Base-by-base conservation (phyloP, 2,797 vertebrate species). In the Euphonia xanthogaster region DNA sequence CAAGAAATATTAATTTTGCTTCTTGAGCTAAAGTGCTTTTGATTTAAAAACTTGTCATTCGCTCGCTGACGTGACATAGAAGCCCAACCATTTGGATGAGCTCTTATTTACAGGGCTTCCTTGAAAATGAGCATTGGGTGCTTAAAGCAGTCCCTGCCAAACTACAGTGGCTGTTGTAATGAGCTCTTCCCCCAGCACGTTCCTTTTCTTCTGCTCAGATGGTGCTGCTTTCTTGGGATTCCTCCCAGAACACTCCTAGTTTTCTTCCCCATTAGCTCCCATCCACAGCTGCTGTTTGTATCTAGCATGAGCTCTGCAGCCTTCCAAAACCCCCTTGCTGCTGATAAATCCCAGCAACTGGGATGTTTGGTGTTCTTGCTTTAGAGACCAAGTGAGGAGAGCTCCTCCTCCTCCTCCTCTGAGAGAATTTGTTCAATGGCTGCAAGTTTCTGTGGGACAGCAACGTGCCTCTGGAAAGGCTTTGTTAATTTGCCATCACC, bases 221-320 rank as follows among this genome's bases (percentile, higher is more conserved):
- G 47, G 28, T 1, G 10, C 78, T 85, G 45, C 53, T 19, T 11
- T 24, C 48, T 60, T 57, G 23, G 50, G 50, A 47, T 65, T 33
- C 66, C 21, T 82, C 44, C 75, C 65, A 61, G 27, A 73, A 45
- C 0, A 1, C 28, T 54, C 21, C 21, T 22, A 3, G 5, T 25
- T 73, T 74, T 47, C 42, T 74, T 67, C 20, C 61, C 71, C 54
- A 31, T 25, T 23, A 73, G 8, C n/a, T 68, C 23, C 37, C 14
- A 12, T 12, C 45, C 28, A 35, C n/a, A 92, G 4, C 25, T 72
- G 33, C 33, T 77, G 0, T 30, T 27, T 0, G 0, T 33, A 39
- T 15, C 39, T 63, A 58, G 30, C 0, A 1, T 16, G 24, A 75
- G 7, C 47, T 77, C 66, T 86, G 21, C 42, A 74, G 23, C 48